Evolutionary conservation across 2,797 vertebrate species (phyloP), one percentile per base, ranked within the genome.

Genomic region (Orestias chungarensis): DNA sequence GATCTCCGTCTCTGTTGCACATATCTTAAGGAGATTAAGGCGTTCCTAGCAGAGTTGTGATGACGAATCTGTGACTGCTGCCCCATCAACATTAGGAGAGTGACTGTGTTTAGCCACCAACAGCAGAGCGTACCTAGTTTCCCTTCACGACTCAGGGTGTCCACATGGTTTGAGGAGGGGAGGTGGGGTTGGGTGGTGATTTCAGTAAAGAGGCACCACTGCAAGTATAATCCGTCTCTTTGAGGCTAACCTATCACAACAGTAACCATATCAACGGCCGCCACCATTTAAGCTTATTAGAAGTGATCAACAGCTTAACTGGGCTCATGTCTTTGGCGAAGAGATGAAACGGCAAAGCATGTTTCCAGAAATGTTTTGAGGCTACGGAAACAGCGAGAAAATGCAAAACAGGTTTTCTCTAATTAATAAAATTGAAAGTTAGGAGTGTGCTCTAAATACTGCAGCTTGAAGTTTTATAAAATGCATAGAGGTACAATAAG

Each of bases 251-350:
- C 54, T 79, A 74, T 84, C 86, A 84, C 80, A 80, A 74, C 78
- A 78, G 87, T 66, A 80, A 85, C 88, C 79, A 78, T 81, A 89
- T 89, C 88, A 91, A 90, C 89, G 88, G 83, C 61, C 81, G 81
- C 78, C 80, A 83, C 84, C 78, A n/a, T 88, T 86, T 91, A 92
- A 93, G 89, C 92, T 91, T 74, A 90, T 94, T 91, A 91, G 71
- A 43, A 11, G 76, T 4, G 82, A 93, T 93, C 91, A 93, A 73
- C 83, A 75, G 84, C 86, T 91, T 86, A 87, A 78, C 78, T 18
- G 54, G 71, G 76, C 82, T 88, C 73, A 84, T 54, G 81, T 80
- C 82, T 85, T 25, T 23, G 81, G 83, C 50, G 72, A 79, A 86
- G 82, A 80, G 86, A 84, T 84, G 85, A 82, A 90, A 89, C 59